phyloP scores from a whole-genome alignment of 1,140 invertebrate genomes.

The Oreohelix idahoensis region DNA sequence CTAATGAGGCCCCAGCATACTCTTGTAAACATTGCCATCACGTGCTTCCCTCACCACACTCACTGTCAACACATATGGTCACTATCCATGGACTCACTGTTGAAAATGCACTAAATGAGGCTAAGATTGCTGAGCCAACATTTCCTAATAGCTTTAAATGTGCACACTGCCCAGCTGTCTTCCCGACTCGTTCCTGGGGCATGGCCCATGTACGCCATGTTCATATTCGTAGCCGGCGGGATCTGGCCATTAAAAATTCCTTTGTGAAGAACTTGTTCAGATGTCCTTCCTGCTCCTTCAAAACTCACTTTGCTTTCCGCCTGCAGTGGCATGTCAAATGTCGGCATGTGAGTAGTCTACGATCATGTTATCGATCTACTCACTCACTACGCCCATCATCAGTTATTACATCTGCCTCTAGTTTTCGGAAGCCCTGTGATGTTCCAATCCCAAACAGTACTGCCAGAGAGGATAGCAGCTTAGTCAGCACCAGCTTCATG shows the following conservation, averaged over 20 bases:
- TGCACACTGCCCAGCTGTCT: slow-evolving; percentile 73
- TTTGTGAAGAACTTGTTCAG: slow-evolving; percentile 32
- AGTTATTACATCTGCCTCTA: not conserved
- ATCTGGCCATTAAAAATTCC: slow-evolving; percentile 20
- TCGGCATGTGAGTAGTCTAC: slow-evolving; percentile 42
- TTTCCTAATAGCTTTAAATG: slow-evolving; percentile 72
- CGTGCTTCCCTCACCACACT: slow-evolving; percentile 66
- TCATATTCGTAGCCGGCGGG: slow-evolving; percentile 45
- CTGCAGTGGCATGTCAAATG: slow-evolving; percentile 59
- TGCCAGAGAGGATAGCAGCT: not conserved
- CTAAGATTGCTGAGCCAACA: slow-evolving; percentile 42
- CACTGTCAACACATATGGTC: slow-evolving; percentile 67
- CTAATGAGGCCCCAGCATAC: slow-evolving; percentile 48
- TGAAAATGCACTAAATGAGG: slow-evolving; percentile 24
- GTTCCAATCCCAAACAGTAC: not conserved
- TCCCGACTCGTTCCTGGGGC: slow-evolving; percentile 59
- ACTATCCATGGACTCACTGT: slow-evolving; percentile 40
- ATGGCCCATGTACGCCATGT: slow-evolving; percentile 49
- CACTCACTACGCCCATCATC: not conserved
- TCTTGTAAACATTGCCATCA: slow-evolving; percentile 67
- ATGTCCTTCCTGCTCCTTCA: slow-evolving; percentile 53
- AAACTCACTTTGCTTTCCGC: slow-evolving; percentile 59
- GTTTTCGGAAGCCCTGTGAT: not conserved
- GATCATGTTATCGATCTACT: not conserved
- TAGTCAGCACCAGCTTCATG: slow-evolving; percentile 41